A percentile compares a stretch with the other conserved stretches of the same genome.
These are phyloP conservation scores for Musca domestica DNA, from an alignment of 1,140 invertebrate species.

Conservation along the genomic window DNA sequence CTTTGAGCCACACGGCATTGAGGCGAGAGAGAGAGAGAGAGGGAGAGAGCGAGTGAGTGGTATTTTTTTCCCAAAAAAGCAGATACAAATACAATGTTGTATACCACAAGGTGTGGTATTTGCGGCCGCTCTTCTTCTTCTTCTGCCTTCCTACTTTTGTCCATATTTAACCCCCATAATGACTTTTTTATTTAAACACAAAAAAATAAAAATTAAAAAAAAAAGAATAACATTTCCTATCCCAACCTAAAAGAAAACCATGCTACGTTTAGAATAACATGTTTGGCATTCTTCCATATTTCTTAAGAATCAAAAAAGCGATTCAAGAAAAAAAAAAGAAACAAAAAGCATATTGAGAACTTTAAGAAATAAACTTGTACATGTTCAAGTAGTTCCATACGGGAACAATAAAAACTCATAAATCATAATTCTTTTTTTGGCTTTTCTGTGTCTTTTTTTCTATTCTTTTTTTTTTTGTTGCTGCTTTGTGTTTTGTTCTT, in stretches of 20 bases:
- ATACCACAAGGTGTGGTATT: constrained; percentile 12
- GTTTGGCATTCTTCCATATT: background rate
- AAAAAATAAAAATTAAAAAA: no score
- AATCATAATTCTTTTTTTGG: constrained; percentile 20
- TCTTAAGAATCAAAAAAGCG: background rate
- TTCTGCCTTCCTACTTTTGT: no score
- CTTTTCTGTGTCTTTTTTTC: background rate
- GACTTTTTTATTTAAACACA: no score
- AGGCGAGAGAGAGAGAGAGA: no score
- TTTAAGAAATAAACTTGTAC: background rate
- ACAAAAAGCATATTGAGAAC: background rate
- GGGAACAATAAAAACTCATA: constrained; percentile 21
- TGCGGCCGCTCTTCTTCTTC: background rate
- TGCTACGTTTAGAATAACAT: no score
- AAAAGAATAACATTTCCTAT: no score
- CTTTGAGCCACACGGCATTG: no score
- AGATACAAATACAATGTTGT: background rate
- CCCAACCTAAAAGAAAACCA: no score
- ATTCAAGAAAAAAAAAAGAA: constrained; percentile 2
- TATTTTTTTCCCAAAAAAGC: background rate
- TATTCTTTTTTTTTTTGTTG: no score
- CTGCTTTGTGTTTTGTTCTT: no score
- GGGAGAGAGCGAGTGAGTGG: no score
- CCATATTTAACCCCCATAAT: no score
- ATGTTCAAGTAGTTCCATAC: constrained; percentile 21